Evolutionary conservation across 2,113 vertebrate species (phyloP).

Genomic region (Phasianus colchicus): DNA sequence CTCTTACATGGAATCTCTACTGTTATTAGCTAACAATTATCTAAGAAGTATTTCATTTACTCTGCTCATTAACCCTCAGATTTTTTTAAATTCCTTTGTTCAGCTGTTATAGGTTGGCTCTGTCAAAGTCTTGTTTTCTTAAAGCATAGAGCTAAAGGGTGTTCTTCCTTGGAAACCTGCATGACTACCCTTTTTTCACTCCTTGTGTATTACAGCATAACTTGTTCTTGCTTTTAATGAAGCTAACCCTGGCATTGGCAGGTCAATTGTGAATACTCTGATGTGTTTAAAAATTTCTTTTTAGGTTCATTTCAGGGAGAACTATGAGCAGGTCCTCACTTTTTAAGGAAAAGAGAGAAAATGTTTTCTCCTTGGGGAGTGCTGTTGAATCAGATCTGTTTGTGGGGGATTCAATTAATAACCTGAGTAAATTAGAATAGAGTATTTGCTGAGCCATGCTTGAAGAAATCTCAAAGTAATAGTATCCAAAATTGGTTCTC

Average conservation of each 20-base stretch:
- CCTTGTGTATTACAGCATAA: background rate
- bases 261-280: background rate
- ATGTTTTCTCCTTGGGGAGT: background rate
- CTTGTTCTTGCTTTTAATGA: background rate
- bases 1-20: background rate
- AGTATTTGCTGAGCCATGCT: background rate
- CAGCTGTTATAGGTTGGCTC: background rate
- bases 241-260: background rate
- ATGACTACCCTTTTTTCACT: background rate
- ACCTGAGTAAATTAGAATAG: background rate
- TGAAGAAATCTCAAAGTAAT: background rate
- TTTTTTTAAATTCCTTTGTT: background rate
- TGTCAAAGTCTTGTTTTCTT: background rate
- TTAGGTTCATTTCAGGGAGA: background rate
- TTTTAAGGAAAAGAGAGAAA: background rate
- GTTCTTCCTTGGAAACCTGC: background rate
- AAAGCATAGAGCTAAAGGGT: accelerated
- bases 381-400: background rate
- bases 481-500: background rate
- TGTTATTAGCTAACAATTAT: background rate
- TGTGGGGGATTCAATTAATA: background rate
- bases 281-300: background rate
- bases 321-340: background rate
- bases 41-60: background rate
- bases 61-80: background rate